phyloP scores from a whole-genome alignment of 2,888 invertebrate genomes.

The Auanema freiburgensis region DNA sequence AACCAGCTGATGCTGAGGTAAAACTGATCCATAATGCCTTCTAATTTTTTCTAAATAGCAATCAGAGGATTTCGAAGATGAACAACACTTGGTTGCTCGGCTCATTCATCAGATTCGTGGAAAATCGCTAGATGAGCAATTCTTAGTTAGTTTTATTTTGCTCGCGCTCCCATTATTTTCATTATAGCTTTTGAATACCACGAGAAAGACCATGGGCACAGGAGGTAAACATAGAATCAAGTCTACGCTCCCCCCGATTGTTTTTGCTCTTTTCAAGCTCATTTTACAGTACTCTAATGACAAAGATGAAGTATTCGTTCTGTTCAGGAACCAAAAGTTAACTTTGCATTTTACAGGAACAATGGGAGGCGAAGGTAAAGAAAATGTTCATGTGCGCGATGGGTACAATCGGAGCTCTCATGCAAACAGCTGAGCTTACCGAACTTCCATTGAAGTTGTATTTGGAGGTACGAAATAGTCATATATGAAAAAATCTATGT shows the following conservation, averaged over 20 bases:
- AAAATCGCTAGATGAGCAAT: slow-evolving; percentile 72
- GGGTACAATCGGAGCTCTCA: slow-evolving; percentile 87
- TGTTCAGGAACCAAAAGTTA: neutral
- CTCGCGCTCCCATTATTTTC: slow-evolving; percentile 4
- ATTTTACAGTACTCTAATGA: slow-evolving; percentile 64
- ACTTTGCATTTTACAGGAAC: slow-evolving; percentile 73
- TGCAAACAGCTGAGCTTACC: slow-evolving; percentile 85
- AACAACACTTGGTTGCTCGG: slow-evolving; percentile 82
- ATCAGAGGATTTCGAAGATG: slow-evolving; percentile 71
- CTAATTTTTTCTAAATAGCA: slow-evolving; percentile 18
- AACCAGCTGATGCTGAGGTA: slow-evolving; percentile 20
- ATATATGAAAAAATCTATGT: neutral
- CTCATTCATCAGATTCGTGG: slow-evolving; percentile 68
- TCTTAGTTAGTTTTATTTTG: slow-evolving; percentile 63
- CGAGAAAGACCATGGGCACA: slow-evolving; percentile 84
- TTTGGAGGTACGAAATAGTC: slow-evolving; percentile 67
- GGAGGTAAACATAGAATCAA: slow-evolving; percentile 86
- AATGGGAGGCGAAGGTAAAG: slow-evolving; percentile 97
- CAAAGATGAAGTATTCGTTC: slow-evolving; percentile 26
- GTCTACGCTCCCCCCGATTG: slow-evolving; percentile 87
- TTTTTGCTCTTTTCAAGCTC: slow-evolving; percentile 88
- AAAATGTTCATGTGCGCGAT: slow-evolving; percentile 98
- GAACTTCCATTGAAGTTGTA: slow-evolving; percentile 90
- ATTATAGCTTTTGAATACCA: slow-evolving; percentile 82
- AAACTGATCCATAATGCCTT: neutral